phyloP scores from a whole-genome alignment of 2,113 vertebrate species.

The Sander lucioperca region DNA sequence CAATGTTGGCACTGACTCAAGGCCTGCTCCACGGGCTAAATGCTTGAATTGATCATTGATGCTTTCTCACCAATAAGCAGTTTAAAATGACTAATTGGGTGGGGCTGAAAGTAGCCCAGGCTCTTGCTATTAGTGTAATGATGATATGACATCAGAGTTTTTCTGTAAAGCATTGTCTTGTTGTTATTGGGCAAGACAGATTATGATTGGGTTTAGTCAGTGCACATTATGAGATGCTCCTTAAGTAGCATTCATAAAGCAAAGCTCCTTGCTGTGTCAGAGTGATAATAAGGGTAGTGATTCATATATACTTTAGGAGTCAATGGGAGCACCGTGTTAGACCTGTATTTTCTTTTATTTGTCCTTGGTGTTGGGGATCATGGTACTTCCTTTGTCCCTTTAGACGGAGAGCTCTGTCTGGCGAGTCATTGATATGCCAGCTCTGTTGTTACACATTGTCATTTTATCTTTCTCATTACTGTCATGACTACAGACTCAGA shows the following conservation, averaged over 20 bases:
- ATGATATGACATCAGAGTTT: conserved; percentile 86
- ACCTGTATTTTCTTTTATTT: conserved; percentile 78
- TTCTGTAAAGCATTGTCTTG: conserved; percentile 85
- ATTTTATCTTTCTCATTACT: conserved; percentile 90
- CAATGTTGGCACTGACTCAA: conserved; percentile 72
- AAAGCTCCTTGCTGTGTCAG: conserved; percentile 81
- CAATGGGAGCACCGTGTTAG: conserved; percentile 71
- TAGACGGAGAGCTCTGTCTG: conserved; percentile 76
- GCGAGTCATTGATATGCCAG: conserved; percentile 92
- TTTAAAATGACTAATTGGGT: conserved; percentile 84
- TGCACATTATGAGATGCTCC: conserved; percentile 83
- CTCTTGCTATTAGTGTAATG: conserved; percentile 86
- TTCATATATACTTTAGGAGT: conserved; percentile 87
- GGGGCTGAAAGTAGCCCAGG: conserved; percentile 71
- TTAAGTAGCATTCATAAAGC: conserved; percentile 84
- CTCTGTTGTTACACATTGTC: conserved; percentile 90
- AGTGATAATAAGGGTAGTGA: conserved; percentile 84
- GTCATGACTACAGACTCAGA: conserved; percentile 90
- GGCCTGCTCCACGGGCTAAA: conserved; percentile 71
- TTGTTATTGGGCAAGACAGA: conserved; percentile 88
- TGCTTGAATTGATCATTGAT: conserved; percentile 80
- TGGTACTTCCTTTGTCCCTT: conserved; percentile 59
- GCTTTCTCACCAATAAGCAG: conserved; percentile 81
- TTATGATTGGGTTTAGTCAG: conserved; percentile 85
- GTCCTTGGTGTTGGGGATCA: conserved; percentile 81